Percentiles rank a stretch among this genome's conserved stretches.
Conservation (phyloP, 2,888 invertebrate genomes). For the Mylabris sibirica region DNA sequence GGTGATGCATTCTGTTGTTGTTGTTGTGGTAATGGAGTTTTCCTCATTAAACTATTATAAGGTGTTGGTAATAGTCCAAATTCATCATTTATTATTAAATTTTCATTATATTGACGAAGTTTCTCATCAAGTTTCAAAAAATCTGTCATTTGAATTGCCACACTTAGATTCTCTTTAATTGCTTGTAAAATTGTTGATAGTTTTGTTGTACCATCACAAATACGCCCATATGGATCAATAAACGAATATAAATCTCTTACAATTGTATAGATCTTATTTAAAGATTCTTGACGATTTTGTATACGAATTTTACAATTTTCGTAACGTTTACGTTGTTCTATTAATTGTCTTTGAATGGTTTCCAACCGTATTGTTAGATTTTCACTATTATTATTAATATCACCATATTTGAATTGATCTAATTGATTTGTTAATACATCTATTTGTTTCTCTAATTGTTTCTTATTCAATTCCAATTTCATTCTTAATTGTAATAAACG, state of each 20-base stretch:
- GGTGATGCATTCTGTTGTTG: slow-evolving; percentile 52
- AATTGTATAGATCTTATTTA: neutral
- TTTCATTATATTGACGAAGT: neutral
- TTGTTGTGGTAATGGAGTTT: slow-evolving; percentile 54
- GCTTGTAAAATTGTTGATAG: neutral
- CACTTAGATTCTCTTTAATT: neutral
- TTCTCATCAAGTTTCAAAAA: slow-evolving; percentile 35
- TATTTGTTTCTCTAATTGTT: slow-evolving; percentile 71
- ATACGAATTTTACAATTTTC: slow-evolving; percentile 52
- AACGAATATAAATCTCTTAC: neutral
- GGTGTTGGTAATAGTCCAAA: slow-evolving; percentile 57
- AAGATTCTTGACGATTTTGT: slow-evolving; percentile 49
- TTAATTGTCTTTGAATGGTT: slow-evolving; percentile 68
- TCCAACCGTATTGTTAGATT: slow-evolving; percentile 70
- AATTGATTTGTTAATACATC: slow-evolving; percentile 72
- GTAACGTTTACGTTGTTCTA: slow-evolving; percentile 61
- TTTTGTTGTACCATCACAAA: slow-evolving; percentile 39
- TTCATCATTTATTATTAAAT: slow-evolving; percentile 47
- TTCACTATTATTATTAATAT: slow-evolving; percentile 77
- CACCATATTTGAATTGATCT: slow-evolving; percentile 80
- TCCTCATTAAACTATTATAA: slow-evolving; percentile 55
- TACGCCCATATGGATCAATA: slow-evolving; percentile 31
- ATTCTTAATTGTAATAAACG: slow-evolving; percentile 75
- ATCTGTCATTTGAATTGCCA: neutral
- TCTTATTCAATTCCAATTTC: slow-evolving; percentile 78